phyloP scores from a whole-genome alignment of 2,797 vertebrate genomes.

The Brachyalestes nurse region DNA sequence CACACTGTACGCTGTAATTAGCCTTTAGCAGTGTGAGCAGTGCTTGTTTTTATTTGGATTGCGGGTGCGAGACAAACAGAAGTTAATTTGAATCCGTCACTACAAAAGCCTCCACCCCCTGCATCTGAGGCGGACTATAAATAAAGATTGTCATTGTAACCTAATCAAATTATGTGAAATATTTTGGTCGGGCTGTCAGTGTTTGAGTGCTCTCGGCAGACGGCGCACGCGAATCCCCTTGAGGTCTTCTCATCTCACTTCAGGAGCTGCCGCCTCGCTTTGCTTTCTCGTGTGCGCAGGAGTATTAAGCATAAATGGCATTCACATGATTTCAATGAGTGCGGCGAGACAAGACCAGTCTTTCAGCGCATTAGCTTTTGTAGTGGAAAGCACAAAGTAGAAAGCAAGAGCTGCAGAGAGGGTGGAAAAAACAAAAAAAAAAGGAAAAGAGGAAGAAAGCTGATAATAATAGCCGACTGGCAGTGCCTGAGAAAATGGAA shows the following conservation, averaged over 20 bases:
- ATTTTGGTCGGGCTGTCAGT: constrained; percentile 80
- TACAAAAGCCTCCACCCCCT: constrained; percentile 62
- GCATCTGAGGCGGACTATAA: constrained; percentile 77
- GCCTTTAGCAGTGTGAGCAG: constrained; percentile 65
- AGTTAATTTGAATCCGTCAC: constrained; percentile 69
- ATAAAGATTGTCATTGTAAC: constrained; percentile 82
- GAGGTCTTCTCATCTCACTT: constrained; percentile 80
- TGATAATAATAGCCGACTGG: constrained; percentile 72
- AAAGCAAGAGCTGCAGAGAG: constrained; percentile 64
- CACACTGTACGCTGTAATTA: constrained; percentile 72
- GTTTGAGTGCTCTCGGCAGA: constrained; percentile 63
- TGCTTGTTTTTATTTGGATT: constrained; percentile 71
- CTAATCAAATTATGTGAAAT: constrained; percentile 82
- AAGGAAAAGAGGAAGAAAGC: constrained; percentile 66
- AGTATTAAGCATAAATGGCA: constrained; percentile 82
- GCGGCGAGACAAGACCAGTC: constrained; percentile 74
- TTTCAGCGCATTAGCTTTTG: constrained; percentile 80
- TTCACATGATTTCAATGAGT: constrained; percentile 83
- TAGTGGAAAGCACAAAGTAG: constrained; percentile 78
- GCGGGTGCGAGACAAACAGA: constrained; percentile 61
- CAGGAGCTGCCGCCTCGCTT: constrained; percentile 78
- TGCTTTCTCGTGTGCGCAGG: constrained; percentile 77
- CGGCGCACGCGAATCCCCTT: constrained; percentile 74
- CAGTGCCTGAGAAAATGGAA: constrained; percentile 68
- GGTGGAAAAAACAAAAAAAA: constrained; percentile 37